Conservation (phyloP, 2,797 vertebrate genomes). For the Halcyon leucocephala region DNA sequence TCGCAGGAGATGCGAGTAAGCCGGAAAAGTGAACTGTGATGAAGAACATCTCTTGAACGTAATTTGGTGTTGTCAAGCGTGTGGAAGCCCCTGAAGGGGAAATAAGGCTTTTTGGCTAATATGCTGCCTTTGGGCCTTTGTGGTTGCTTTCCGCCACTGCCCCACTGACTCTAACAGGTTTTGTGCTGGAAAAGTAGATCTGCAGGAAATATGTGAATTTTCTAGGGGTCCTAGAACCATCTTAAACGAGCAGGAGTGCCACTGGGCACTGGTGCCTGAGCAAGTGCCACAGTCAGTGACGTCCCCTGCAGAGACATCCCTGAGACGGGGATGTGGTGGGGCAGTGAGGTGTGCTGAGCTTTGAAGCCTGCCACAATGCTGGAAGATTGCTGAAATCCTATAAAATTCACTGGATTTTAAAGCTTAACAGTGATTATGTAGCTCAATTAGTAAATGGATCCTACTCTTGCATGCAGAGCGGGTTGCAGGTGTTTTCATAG, state of each 20-base stretch:
- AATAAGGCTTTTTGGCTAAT: background rate
- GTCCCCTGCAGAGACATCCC: background rate
- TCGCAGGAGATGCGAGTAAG: background rate
- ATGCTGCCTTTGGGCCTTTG: background rate
- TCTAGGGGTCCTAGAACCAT: background rate
- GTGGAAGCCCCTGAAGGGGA: background rate
- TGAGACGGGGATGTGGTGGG: background rate
- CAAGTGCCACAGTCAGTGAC: background rate
- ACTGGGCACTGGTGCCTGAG: background rate
- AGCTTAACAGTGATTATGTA: background rate
- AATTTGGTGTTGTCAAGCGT: background rate
- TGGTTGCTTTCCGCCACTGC: background rate
- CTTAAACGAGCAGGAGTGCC: background rate
- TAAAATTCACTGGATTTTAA: background rate
- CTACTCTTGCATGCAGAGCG: rapidly evolving
- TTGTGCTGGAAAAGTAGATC: background rate
- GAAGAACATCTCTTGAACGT: background rate
- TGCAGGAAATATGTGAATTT: background rate
- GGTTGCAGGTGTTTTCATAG: background rate
- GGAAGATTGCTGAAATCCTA: background rate
- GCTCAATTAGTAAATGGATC: background rate
- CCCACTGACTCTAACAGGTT: background rate
- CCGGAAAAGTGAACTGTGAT: background rate
- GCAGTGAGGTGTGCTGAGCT: background rate
- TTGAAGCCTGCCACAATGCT: background rate